Evolutionary conservation across 1,140 invertebrate species (phyloP).

Genomic region (Holcopasites calliopsidis): DNA sequence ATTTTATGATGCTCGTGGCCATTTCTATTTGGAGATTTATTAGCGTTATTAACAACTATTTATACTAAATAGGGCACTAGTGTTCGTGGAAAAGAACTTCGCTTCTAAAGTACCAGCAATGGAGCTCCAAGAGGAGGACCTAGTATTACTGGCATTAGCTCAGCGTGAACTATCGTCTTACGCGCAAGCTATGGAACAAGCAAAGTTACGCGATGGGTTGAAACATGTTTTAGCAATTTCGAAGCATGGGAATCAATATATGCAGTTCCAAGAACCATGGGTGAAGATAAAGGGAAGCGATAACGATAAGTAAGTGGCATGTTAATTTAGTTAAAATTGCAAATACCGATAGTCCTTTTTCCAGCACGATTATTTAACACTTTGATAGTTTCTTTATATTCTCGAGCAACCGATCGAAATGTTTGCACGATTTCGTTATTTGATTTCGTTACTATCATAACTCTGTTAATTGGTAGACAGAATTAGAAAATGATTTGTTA

Average conservation of each 20-base stretch:
- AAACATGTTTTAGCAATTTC: slow-evolving; percentile 93
- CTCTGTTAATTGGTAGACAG: background rate
- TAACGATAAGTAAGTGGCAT: slow-evolving; percentile 85
- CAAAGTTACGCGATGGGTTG: slow-evolving; percentile 92
- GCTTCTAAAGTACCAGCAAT: slow-evolving; percentile 88
- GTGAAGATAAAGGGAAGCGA: slow-evolving; percentile 92
- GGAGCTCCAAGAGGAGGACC: slow-evolving; percentile 85
- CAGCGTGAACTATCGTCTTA: slow-evolving; percentile 92
- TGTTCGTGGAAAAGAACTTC: slow-evolving; percentile 94
- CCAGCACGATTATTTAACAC: background rate
- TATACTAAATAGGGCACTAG: slow-evolving; percentile 84
- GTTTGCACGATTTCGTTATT: background rate
- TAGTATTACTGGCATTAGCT: slow-evolving; percentile 88
- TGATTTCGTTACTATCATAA: background rate
- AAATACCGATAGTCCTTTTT: no score
- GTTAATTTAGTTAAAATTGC: background rate
- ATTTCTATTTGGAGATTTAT: slow-evolving; percentile 11
- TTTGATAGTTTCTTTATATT: background rate
- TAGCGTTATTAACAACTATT: slow-evolving; percentile 6
- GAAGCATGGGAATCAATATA: slow-evolving; percentile 96
- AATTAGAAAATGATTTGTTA: slow-evolving; percentile 21
- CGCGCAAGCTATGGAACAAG: slow-evolving; percentile 89
- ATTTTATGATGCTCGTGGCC: slow-evolving; percentile 14
- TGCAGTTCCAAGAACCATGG: slow-evolving; percentile 98
- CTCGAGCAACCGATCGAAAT: background rate